These are phyloP conservation scores for Diplosoma virens DNA, from an alignment of 23 tunicate genomes.

Conservation along the genomic window DNA sequence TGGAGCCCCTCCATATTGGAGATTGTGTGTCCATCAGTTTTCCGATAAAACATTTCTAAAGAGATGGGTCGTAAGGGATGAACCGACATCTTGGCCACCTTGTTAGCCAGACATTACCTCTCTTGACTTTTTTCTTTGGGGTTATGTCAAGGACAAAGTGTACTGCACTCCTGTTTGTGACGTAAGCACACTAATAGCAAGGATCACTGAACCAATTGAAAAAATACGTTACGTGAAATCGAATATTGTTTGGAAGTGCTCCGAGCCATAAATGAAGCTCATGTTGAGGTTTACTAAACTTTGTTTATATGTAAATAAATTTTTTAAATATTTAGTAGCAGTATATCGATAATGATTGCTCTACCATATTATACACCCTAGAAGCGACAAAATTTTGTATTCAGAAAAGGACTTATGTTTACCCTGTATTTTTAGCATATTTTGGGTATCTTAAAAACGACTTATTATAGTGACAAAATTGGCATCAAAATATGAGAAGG, in stretches of 20 bases:
- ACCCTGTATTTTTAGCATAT: no score
- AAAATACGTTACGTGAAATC: background rate
- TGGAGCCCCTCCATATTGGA: background rate
- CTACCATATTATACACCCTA: no score
- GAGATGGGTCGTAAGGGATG: background rate
- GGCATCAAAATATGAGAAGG: no score
- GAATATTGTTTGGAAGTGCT: background rate
- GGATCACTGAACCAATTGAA: background rate
- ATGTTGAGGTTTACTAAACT: background rate
- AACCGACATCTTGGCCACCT: background rate
- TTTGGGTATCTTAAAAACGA: no score
- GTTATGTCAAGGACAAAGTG: background rate
- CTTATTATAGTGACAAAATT: no score
- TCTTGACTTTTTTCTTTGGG: background rate
- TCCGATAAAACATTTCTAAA: background rate
- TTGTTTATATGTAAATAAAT: no score
- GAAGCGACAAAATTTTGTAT: no score
- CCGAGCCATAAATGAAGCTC: background rate
- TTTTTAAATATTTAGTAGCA: no score
- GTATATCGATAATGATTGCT: no score
- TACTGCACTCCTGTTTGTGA: background rate
- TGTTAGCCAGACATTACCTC: background rate
- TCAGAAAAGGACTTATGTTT: no score
- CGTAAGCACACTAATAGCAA: background rate
- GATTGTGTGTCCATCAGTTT: conserved; percentile 10